Evolutionary conservation across 64 coral and sea anemone species (phyloP).

Genomic region (Catalaphyllia jardinei): DNA sequence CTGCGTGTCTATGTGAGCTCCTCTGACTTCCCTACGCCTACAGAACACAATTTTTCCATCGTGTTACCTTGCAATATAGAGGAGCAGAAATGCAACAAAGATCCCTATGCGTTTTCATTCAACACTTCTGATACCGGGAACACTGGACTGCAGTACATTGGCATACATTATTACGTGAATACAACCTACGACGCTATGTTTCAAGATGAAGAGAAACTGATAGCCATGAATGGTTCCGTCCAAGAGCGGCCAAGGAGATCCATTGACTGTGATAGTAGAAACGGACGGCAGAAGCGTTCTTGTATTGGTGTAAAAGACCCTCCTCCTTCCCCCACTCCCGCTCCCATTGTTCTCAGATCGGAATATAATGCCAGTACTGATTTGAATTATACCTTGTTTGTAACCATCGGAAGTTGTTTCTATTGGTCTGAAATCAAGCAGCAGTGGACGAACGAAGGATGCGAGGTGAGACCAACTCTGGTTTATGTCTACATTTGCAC

Average conservation of each 20-base stretch:
- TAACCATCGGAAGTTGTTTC: conserved; percentile 52
- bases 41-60: conserved; percentile 6
- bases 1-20: conserved; percentile 17
- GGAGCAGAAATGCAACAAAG: conserved; percentile 22
- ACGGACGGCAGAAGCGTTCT: conserved; percentile 54
- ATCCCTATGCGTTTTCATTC: conserved; percentile 58
- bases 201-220: neutral
- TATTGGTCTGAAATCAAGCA: conserved; percentile 61
- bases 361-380: conserved; percentile 46
- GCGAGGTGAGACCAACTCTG: conserved; percentile 42
- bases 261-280: neutral
- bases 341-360: conserved; percentile 8
- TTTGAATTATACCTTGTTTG: conserved; percentile 59
- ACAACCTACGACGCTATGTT: neutral
- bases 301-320: conserved; percentile 64
- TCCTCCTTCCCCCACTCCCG: conserved; percentile 36
- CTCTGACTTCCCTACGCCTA: conserved; percentile 32
- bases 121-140: conserved; percentile 39
- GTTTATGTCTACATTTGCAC: neutral
- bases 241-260: neutral
- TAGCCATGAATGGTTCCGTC: neutral
- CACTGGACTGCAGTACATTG: conserved; percentile 69
- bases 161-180: conserved; percentile 55
- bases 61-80: conserved; percentile 12
- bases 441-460: conserved; percentile 70